Base-by-base conservation (phyloP, 2,888 invertebrate genomes). In the Homarus gammarus region DNA sequence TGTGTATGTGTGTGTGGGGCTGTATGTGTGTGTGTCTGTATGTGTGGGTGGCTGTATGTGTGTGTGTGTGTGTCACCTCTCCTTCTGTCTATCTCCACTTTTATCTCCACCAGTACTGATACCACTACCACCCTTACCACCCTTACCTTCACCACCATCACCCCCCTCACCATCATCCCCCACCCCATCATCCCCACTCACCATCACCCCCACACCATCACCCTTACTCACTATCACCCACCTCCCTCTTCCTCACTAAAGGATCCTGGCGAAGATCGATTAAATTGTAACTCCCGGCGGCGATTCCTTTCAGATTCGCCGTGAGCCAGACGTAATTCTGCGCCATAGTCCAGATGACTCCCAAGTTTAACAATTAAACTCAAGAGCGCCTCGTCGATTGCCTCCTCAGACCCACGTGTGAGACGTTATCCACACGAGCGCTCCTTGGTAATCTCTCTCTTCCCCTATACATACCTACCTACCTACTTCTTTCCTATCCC, bases 341-440 rank as follows among this genome's bases (percentile, higher is more conserved):
- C 44, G 49, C 51, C 70, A 72, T 40, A 49, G 49, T 72, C 51
- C 72, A 78, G 81, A 56, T 72, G 61, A 78, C 79, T 70, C 33
- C 84, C 81, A 87, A 87, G 87, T 87, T 87, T 87, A 70, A 87
- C 87, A 79, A 87, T 87, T 87, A 87, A 87, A 79, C 72, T 79
- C 72, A 87, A 81, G 87, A 61, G 87, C 38, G 22, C 79, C 81
- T 51, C 5, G 81, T 27, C 40, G 73, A 87, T 81, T 27, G 56
- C 81, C 87, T 81, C 87, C 61, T 87, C 38, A 70, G 56, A 73
- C 73, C 70, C 81, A 81, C 72, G 56, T 81, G 87, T 73, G 44
- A 40, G 87, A 33, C 72, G 79, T 87, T 81, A 81, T 61, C 40
- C 87, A 73, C 87, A 87, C 73, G 31, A 33, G 73, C 36, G 73